Base-by-base conservation (phyloP, 2,888 invertebrate species). In the Dyspetes luteomarginatus region DNA sequence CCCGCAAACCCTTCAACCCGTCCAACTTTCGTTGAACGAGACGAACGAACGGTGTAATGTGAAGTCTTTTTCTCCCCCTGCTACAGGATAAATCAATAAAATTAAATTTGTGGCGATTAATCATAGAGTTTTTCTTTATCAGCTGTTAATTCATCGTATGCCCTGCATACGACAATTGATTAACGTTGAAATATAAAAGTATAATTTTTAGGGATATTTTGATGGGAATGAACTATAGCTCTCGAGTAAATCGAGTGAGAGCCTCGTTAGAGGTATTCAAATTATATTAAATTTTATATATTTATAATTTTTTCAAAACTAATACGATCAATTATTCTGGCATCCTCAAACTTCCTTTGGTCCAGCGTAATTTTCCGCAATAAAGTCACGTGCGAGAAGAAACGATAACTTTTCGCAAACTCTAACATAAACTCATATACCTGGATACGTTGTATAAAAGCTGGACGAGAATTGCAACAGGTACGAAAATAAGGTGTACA, bases 321-420 rank as follows among this genome's bases (percentile, higher is more conserved):
- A 12, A 30, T 56, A 62, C 52, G 62, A 72, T 62, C 62, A 72
- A 72, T 72, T 62, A 52, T 62, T 43, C 50, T 26, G 26, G 28
- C 26, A 64, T 41, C 52, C 52, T 72, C 72, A 52, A 62, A 64
- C 72, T 72, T 72, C 62, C 72, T 72, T 62, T 72, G 52, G 62
- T 36, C 50, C 62, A 41, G 26, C 62, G 72, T 86, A 83, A 83
- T 36, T 80, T 84, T 81, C n/a, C 85, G 71, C 85, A 86, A 87
- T 87, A 85, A 86, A 87, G 86, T 87, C 84, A 84, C 84, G 84
- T 71, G 81, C 48, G 62, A 72, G 71, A 56, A 74, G 71, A 30
- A 50, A 2, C 60, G n/a, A n/a, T n/a, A n/a, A n/a, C n/a, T n/a
- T n/a, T n/a, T n/a, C n/a, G n/a, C n/a, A n/a, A n/a, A n/a, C n/a